phyloP scores from a whole-genome alignment of 2,888 invertebrate genomes.

The Phlogophora meticulosa region DNA sequence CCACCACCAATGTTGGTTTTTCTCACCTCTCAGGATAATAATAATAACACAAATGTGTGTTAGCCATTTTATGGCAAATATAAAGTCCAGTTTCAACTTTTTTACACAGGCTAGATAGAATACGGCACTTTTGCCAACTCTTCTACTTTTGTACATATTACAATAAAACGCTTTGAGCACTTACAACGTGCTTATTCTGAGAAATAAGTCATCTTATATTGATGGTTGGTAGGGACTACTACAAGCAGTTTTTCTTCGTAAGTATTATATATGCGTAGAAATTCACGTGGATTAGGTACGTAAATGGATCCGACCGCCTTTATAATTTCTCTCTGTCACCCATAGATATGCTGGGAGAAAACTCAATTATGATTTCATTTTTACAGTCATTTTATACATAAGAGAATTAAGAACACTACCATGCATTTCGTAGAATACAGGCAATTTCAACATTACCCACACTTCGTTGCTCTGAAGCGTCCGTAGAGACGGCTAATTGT shows the following conservation, averaged over 20 bases:
- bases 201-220: too few relatives aligned
- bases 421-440: constrained; percentile 21
- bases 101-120: too few relatives aligned
- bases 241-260: too few relatives aligned
- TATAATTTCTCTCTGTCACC: not conserved
- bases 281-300: too few relatives aligned
- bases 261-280: too few relatives aligned
- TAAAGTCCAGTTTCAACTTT: not conserved
- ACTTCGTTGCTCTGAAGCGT: constrained; percentile 26
- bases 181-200: too few relatives aligned
- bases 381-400: too few relatives aligned
- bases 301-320: too few relatives aligned
- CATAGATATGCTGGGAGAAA: not conserved
- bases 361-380: not conserved
- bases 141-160: too few relatives aligned
- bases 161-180: too few relatives aligned
- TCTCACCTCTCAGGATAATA: constrained; percentile 78
- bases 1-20: constrained; percentile 80
- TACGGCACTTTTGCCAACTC: too few relatives aligned
- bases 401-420: constrained; percentile 16
- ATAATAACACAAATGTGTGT: constrained; percentile 72
- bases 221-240: too few relatives aligned
- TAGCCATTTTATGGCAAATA: not conserved
- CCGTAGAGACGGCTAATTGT: constrained; percentile 53
- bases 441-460: constrained; percentile 36